Conservation (phyloP, 2,888 invertebrate genomes). For the Euproctis similis region DNA sequence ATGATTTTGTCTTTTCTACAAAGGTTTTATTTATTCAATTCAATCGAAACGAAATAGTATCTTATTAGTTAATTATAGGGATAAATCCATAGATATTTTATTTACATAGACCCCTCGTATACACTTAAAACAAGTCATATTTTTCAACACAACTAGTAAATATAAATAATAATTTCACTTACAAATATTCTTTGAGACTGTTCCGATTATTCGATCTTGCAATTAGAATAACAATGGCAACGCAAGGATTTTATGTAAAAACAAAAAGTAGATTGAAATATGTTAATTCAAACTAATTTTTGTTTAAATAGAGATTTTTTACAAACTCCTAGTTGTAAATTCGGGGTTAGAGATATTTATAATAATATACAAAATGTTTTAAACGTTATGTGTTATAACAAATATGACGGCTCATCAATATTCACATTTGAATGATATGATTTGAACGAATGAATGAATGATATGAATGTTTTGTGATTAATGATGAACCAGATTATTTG, state of each 20-base stretch:
- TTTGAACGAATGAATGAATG: slow-evolving; percentile 15
- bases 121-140: no score
- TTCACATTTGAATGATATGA: slow-evolving; percentile 11
- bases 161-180: no score
- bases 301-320: no score
- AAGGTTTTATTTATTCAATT: slow-evolving; percentile 14
- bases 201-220: no score
- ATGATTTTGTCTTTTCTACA: slow-evolving; percentile 26
- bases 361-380: slow-evolving; percentile 15
- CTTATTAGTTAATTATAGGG: slow-evolving; percentile 19
- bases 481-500: slow-evolving; percentile 13
- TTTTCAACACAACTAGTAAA: no score
- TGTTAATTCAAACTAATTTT: no score
- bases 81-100: slow-evolving; percentile 23
- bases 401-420: slow-evolving; percentile 16
- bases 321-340: no score
- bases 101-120: no score
- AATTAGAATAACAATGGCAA: no score
- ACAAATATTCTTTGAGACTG: no score
- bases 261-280: no score
- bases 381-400: slow-evolving; percentile 9
- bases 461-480: slow-evolving; percentile 9
- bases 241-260: no score
- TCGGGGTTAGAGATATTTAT: slow-evolving; percentile 24
- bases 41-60: slow-evolving; percentile 22